These are phyloP conservation scores for Atethmia centrago DNA, from an alignment of 2,888 invertebrate genomes.

Conservation along the genomic window DNA sequence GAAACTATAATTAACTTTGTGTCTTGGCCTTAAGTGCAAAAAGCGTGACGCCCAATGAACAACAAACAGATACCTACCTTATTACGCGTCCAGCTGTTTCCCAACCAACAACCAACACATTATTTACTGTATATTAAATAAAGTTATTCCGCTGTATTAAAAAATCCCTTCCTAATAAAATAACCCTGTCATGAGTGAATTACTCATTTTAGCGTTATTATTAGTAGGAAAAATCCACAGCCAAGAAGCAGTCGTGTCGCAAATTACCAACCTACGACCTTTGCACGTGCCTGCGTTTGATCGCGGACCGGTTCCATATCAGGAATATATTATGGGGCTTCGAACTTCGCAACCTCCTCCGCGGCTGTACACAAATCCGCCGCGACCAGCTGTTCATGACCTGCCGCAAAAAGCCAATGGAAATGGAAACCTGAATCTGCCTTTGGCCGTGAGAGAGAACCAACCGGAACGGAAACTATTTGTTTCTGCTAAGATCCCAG, in stretches of 20 bases:
- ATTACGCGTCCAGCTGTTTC: slow-evolving; percentile 79
- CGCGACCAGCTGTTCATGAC: slow-evolving; percentile 51
- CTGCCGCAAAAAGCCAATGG: slow-evolving; percentile 39
- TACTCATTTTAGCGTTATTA: slow-evolving; percentile 73
- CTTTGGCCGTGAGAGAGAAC: slow-evolving; percentile 56
- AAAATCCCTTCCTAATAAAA: slow-evolving; percentile 12
- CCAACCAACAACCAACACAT: slow-evolving; percentile 74
- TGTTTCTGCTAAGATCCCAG: slow-evolving; percentile 52
- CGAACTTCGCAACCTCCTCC: slow-evolving; percentile 43
- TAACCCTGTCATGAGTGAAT: slow-evolving; percentile 72
- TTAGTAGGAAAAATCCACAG: slow-evolving; percentile 72
- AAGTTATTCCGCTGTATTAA: slow-evolving; percentile 31
- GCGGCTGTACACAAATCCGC: slow-evolving; percentile 57
- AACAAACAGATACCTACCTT: slow-evolving; percentile 72
- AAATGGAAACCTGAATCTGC: slow-evolving; percentile 54
- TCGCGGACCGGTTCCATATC: slow-evolving; percentile 52
- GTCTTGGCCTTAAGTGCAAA: slow-evolving; percentile 80
- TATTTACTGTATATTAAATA: slow-evolving; percentile 57
- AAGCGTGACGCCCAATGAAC: slow-evolving; percentile 75
- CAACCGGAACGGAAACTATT: slow-evolving; percentile 63
- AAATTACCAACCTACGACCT: slow-evolving; percentile 60
- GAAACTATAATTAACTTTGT: slow-evolving; percentile 60
- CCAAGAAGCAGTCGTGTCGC: slow-evolving; percentile 68
- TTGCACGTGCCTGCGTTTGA: slow-evolving; percentile 45
- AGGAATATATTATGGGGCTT: slow-evolving; percentile 41